Evolutionary conservation across 2,113 vertebrate species (phyloP).

Genomic region (Oreamnos americanus): DNA sequence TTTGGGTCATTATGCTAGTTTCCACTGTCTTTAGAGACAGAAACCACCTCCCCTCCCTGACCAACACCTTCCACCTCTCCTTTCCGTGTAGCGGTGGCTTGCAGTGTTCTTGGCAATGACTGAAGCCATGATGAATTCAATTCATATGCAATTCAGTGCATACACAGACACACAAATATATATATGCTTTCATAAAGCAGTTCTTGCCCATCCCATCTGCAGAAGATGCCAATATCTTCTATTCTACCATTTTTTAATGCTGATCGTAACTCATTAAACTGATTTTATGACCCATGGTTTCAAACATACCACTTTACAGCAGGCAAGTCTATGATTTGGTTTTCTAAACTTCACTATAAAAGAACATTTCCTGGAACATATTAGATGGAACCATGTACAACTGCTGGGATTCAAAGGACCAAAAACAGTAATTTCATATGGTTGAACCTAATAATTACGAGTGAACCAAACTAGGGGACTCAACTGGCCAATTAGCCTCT

Average conservation of each 20-base stretch:
- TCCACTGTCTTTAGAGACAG: not conserved
- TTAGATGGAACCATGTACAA: not conserved
- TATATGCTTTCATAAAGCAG: not conserved
- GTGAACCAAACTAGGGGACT: not conserved
- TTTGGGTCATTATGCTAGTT: fast-evolving
- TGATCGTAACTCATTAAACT: not conserved
- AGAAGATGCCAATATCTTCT: not conserved
- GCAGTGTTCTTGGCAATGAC: not conserved
- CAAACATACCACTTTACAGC: not conserved
- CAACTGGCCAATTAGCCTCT: not conserved
- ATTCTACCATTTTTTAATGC: not conserved
- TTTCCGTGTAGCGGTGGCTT: not conserved
- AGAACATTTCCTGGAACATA: not conserved
- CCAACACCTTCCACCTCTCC: not conserved
- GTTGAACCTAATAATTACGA: not conserved
- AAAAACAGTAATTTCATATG: not conserved
- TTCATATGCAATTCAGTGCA: not conserved
- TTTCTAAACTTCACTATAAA: not conserved
- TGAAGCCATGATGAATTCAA: not conserved
- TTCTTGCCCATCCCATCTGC: not conserved
- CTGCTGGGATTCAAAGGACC: not conserved
- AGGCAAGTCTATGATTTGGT: not conserved
- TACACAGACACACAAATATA: not conserved
- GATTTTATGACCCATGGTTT: not conserved
- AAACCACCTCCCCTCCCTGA: not conserved